Conservation (phyloP, 2,113 vertebrate genomes). For the Procavia capensis region DNA sequence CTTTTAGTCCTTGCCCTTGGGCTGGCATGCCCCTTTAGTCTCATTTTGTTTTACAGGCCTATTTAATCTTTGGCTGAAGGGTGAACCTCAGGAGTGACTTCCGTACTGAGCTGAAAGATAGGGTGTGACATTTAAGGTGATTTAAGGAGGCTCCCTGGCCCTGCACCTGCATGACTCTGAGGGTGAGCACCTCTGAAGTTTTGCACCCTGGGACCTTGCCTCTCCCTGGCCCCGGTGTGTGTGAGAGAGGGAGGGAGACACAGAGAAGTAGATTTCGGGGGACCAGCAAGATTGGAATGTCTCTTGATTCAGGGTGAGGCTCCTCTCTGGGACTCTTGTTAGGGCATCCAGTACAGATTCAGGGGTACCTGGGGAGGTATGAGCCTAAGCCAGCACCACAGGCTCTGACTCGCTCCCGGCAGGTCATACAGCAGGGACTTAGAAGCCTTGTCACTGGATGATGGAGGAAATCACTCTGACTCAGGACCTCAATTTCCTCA, state of each 20-base stretch:
- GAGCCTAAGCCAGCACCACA: accelerated
- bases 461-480: neutral
- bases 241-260: neutral
- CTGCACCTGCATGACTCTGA: neutral
- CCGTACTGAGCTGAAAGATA: too few species aligned
- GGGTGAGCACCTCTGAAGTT: too few species aligned
- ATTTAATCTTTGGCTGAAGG: too few species aligned
- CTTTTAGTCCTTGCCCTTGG: too few species aligned
- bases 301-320: neutral
- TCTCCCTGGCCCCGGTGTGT: neutral
- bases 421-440: too few species aligned
- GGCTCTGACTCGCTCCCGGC: neutral
- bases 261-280: neutral
- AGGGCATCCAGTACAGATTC: neutral
- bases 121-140: neutral
- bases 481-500: neutral
- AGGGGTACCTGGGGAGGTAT: neutral
- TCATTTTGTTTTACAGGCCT: too few species aligned
- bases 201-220: neutral
- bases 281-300: neutral
- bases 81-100: too few species aligned
- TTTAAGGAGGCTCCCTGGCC: neutral
- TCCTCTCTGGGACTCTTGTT: too few species aligned
- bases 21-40: too few species aligned
- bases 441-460: neutral